phyloP scores from a whole-genome alignment of 2,888 invertebrate species.

The Apodemia zela region DNA sequence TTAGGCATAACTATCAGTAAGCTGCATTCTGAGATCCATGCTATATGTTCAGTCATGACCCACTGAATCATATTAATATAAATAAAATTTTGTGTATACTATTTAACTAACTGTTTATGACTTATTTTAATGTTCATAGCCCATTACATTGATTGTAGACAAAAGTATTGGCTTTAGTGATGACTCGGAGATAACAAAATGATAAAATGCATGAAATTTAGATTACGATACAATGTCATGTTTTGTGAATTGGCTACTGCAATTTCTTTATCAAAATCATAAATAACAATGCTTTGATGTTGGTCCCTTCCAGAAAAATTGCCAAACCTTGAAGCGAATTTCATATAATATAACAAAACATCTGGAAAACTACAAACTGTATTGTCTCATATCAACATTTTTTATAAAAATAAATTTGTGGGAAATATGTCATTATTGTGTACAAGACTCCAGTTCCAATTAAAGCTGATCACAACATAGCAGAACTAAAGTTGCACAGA shows the following conservation, averaged over 20 bases:
- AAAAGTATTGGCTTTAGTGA: constrained; percentile 44
- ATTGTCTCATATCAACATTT: constrained; percentile 75
- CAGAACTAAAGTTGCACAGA: constrained; percentile 74
- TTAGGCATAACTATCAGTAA: constrained; percentile 56
- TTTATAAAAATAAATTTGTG: constrained; percentile 75
- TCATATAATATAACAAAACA: constrained; percentile 44
- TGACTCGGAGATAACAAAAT: constrained; percentile 47
- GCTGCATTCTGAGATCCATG: constrained; percentile 80
- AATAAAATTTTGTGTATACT: constrained; percentile 55
- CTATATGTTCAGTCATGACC: constrained; percentile 73
- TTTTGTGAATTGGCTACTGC: constrained; percentile 45
- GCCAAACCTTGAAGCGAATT: constrained; percentile 56
- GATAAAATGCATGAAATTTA: constrained; percentile 60
- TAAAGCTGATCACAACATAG: constrained; percentile 78
- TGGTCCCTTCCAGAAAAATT: constrained; percentile 75
- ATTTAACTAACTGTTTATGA: constrained; percentile 52
- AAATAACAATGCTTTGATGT: constrained; percentile 54
- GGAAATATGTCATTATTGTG: constrained; percentile 65
- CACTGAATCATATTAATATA: constrained; percentile 70
- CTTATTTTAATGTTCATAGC: constrained; percentile 64
- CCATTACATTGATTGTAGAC: constrained; percentile 53
- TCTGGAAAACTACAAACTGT: constrained; percentile 67
- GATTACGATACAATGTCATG: constrained; percentile 41
- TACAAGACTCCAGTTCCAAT: constrained; percentile 72
- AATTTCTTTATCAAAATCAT: constrained; percentile 38